phyloP scores from a whole-genome alignment of 2,888 invertebrate genomes.

The Halictus ligatus region DNA sequence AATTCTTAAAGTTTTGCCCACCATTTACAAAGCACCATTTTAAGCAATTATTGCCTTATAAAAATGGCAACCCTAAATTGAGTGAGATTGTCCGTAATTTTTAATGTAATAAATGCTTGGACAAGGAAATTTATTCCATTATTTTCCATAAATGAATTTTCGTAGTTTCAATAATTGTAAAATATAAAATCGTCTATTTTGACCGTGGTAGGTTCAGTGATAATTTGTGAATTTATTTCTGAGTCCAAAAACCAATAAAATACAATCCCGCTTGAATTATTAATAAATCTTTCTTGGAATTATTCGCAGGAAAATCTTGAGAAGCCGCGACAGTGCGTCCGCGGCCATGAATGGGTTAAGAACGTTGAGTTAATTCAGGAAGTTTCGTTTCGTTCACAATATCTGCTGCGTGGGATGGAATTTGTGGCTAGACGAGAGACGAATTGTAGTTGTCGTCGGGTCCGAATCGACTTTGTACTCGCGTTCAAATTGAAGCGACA shows the following conservation, averaged over 20 bases:
- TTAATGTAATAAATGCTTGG: too few relatives aligned
- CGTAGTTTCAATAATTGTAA: too few relatives aligned
- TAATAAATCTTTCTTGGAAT: neutral
- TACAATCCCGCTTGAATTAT: neutral
- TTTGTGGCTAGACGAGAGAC: neutral
- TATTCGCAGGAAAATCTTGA: neutral
- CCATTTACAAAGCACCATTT: too few relatives aligned
- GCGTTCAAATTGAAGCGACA: neutral
- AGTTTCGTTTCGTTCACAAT: neutral
- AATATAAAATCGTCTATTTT: too few relatives aligned
- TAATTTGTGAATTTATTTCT: too few relatives aligned
- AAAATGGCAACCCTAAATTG: too few relatives aligned
- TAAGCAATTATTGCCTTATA: too few relatives aligned
- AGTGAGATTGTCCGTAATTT: too few relatives aligned
- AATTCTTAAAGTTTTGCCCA: too few relatives aligned
- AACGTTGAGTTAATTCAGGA: neutral
- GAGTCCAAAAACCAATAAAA: neutral
- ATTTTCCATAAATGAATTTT: too few relatives aligned
- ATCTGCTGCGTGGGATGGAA: neutral
- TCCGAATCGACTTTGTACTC: neutral
- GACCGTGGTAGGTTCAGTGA: too few relatives aligned
- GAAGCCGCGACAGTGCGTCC: neutral
- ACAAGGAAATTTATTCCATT: too few relatives aligned
- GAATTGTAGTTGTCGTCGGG: neutral
- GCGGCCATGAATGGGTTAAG: neutral